phyloP scores from a whole-genome alignment of 1,140 invertebrate species.

The Halesus radiatus region DNA sequence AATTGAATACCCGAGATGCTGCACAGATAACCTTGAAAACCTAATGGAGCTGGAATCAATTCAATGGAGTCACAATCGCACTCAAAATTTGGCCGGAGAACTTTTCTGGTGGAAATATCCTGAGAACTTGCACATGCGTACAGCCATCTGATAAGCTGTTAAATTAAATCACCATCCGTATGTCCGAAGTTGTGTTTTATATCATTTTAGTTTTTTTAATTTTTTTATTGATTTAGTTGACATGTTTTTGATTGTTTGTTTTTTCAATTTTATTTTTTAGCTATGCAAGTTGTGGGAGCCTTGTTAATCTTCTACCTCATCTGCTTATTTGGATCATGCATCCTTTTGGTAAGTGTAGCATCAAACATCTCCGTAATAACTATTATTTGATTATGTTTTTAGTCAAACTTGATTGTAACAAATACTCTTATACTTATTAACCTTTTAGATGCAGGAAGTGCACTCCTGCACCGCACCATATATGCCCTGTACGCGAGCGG shows the following conservation, averaged over 20 bases:
- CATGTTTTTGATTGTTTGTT: background rate
- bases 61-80: no score
- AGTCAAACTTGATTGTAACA: no score
- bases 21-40: no score
- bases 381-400: background rate
- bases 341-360: constrained; percentile 71
- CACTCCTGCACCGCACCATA: no score
- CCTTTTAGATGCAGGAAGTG: no score
- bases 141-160: background rate
- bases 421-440: no score
- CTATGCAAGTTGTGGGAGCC: constrained; percentile 80
- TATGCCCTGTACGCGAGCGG: no score
- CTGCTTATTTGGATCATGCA: constrained; percentile 75
- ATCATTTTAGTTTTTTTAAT: background rate
- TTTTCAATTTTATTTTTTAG: constrained; percentile 68
- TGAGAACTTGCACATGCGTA: background rate
- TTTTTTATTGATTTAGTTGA: background rate
- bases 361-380: background rate
- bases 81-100: background rate
- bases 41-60: no score
- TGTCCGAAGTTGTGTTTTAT: background rate
- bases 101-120: background rate
- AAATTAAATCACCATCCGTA: background rate
- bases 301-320: constrained; percentile 83
- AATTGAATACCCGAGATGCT: no score